phyloP scores from a whole-genome alignment of 1,140 invertebrate species.

The Drosophila varians region DNA sequence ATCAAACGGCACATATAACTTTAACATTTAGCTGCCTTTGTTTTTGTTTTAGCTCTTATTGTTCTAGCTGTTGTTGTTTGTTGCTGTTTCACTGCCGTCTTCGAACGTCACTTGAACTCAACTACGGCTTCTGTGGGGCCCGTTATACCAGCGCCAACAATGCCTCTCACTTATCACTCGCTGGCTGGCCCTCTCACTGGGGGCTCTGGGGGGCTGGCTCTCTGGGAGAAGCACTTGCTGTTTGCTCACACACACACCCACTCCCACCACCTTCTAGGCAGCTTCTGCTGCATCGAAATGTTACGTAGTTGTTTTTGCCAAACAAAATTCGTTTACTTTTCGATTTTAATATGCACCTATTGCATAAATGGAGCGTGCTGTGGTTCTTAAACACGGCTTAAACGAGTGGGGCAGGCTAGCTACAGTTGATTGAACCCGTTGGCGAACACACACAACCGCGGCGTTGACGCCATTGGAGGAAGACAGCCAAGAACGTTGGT shows the following conservation, averaged over 20 bases:
- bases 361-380: slow-evolving; percentile 41
- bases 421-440: slow-evolving; percentile 72
- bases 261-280: slow-evolving; percentile 4
- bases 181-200: slow-evolving; percentile 12
- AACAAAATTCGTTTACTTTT: slow-evolving; percentile 44
- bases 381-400: slow-evolving; percentile 32
- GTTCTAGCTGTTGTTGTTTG: neutral
- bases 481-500: slow-evolving; percentile 8
- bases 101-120: slow-evolving; percentile 71
- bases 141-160: slow-evolving; percentile 47
- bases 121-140: slow-evolving; percentile 71
- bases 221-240: slow-evolving; percentile 26
- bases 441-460: slow-evolving; percentile 10
- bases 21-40: slow-evolving; percentile 43
- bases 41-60: slow-evolving; percentile 33
- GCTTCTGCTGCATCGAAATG: slow-evolving; percentile 42
- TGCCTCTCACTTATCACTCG: slow-evolving; percentile 62
- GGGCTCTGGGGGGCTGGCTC: no score
- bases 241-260: slow-evolving; percentile 30
- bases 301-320: slow-evolving; percentile 80
- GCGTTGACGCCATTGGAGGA: slow-evolving; percentile 4
- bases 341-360: slow-evolving; percentile 39
- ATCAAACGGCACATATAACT: slow-evolving; percentile 50
- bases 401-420: slow-evolving; percentile 20
- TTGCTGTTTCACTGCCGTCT: slow-evolving; percentile 33